A percentile compares a stretch with the other conserved stretches of the same genome.
These are phyloP conservation scores for Zaprionus obscuricornis DNA, from an alignment of 2,888 invertebrate species.

Conservation along the genomic window DNA sequence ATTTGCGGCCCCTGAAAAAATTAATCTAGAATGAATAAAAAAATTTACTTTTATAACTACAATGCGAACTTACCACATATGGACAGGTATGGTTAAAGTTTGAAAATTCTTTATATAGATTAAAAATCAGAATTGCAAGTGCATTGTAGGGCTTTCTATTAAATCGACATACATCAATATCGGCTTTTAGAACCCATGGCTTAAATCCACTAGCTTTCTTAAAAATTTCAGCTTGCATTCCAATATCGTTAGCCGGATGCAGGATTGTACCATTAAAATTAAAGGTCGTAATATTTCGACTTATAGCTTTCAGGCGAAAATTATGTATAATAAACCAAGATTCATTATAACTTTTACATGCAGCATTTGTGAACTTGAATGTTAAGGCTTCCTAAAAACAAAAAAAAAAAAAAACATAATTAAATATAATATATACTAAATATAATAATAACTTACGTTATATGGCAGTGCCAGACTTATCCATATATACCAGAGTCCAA, in stretches of 20 bases:
- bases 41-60: too few relatives aligned
- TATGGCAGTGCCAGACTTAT: too few relatives aligned
- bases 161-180: constrained; percentile 15
- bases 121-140: not conserved
- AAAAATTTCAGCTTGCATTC: not conserved
- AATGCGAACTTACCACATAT: constrained; percentile 23
- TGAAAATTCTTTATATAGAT: not conserved
- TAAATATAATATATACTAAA: too few relatives aligned
- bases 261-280: constrained; percentile 14
- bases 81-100: constrained; percentile 35
- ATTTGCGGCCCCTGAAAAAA: constrained; percentile 19
- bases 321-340: not conserved
- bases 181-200: constrained; percentile 25
- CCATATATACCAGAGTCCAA: too few relatives aligned
- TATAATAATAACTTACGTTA: too few relatives aligned
- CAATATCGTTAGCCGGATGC: not conserved
- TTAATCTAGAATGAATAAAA: too few relatives aligned
- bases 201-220: constrained; percentile 32
- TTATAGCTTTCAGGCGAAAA: constrained; percentile 27
- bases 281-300: constrained; percentile 4
- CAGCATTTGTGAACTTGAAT: constrained; percentile 25
- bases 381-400: constrained; percentile 4
- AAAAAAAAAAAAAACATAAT: too few relatives aligned
- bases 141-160: constrained; percentile 9
- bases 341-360: constrained; percentile 6